Evolutionary conservation across 2,888 invertebrate species (phyloP).

Genomic region (Corythucha ciliata): DNA sequence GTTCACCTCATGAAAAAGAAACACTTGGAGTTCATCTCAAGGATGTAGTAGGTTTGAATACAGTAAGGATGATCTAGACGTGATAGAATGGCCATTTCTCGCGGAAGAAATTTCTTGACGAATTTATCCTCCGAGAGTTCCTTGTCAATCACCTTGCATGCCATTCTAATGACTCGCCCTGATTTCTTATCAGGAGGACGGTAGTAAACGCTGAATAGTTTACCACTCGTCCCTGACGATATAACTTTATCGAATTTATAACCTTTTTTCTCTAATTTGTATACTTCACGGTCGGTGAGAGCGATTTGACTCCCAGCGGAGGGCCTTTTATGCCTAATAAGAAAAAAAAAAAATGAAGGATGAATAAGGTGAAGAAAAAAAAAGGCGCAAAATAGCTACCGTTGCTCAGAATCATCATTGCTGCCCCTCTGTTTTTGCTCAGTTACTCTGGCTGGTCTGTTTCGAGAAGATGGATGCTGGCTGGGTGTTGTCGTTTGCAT

Average conservation of each 20-base stretch:
- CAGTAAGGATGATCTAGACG: constrained; percentile 26
- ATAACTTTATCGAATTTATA: constrained; percentile 23
- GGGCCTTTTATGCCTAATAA: no score
- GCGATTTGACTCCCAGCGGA: no score
- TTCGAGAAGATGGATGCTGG: no score
- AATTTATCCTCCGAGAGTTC: constrained; percentile 26
- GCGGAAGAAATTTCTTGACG: constrained; percentile 28
- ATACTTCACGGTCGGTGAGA: constrained; percentile 13
- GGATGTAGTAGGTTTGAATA: constrained; percentile 26
- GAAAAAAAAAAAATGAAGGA: no score
- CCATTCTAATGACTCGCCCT: constrained; percentile 18
- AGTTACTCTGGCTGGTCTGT: no score
- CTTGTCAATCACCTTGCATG: constrained; percentile 30
- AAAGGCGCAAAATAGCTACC: no score
- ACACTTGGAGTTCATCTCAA: constrained; percentile 27
- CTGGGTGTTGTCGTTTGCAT: no score
- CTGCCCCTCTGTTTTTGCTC: no score
- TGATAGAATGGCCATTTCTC: constrained; percentile 27
- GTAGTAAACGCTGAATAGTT: constrained; percentile 26
- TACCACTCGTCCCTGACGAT: constrained; percentile 25
- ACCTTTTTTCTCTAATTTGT: constrained; percentile 24
- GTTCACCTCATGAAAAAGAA: constrained; percentile 30
- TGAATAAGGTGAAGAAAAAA: no score
- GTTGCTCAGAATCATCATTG: no score
- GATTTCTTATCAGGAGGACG: constrained; percentile 13